Percentiles rank a stretch among this genome's conserved stretches.
Conservation (phyloP, 2,888 invertebrate genomes). For the Dastarcus helophoroides region DNA sequence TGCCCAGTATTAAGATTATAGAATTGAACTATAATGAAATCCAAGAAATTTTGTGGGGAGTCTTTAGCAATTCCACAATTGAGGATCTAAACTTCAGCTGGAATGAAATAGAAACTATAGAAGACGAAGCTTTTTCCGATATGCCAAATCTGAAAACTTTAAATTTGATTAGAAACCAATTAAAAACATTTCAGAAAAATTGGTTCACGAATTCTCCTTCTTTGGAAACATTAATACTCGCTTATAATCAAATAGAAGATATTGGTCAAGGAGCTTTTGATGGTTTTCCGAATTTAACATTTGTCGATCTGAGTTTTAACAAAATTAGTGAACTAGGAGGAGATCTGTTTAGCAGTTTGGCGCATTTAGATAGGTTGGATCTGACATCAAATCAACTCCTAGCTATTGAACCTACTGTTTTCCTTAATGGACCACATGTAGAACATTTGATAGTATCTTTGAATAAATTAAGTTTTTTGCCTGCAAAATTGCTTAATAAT, state of each 20-base stretch:
- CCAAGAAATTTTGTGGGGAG: too few species aligned
- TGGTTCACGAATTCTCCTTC: not conserved
- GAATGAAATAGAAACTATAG: too few species aligned
- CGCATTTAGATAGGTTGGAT: not conserved
- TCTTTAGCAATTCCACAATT: not conserved
- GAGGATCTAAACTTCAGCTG: not conserved
- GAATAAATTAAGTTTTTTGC: constrained; percentile 1
- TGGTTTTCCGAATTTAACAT: not conserved
- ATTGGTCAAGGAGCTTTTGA: not conserved
- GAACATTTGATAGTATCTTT: too few species aligned
- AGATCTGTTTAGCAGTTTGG: not conserved
- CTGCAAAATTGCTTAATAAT: not conserved
- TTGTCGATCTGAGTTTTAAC: not conserved
- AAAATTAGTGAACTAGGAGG: not conserved
- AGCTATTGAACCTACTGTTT: not conserved
- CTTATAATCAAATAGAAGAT: not conserved
- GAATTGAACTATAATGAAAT: not conserved
- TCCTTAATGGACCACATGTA: too few species aligned
- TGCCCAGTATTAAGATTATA: not conserved
- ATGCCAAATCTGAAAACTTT: too few species aligned
- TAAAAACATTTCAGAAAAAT: not conserved
- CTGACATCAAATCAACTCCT: too few species aligned
- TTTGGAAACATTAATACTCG: not conserved
- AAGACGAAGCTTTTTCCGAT: too few species aligned
- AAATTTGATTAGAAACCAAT: not conserved